Conservation (phyloP, 2,113 vertebrate genomes). For the Eleginops maclovinus region DNA sequence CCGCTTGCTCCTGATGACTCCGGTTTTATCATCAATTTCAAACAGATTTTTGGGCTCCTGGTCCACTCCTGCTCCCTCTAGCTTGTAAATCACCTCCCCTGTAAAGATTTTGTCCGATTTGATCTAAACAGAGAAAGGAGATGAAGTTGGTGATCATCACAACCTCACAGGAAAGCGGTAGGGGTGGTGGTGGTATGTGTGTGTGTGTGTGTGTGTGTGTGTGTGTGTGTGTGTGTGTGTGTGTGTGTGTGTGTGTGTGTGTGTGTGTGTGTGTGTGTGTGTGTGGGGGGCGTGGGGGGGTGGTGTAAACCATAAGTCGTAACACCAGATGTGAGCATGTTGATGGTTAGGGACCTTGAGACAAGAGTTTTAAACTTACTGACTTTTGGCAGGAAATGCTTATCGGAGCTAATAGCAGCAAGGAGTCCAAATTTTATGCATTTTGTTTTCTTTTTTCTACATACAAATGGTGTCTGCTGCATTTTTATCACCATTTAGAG, state of each 20-base stretch:
- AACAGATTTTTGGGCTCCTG: constrained; percentile 93
- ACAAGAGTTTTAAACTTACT: constrained; percentile 31
- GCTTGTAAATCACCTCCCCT: constrained; percentile 93
- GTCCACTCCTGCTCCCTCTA: constrained; percentile 95
- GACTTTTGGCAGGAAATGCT: constrained; percentile 46
- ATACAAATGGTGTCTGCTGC: constrained; percentile 11
- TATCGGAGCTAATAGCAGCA: constrained; percentile 39
- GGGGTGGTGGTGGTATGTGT: no score
- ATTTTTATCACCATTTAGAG: constrained; percentile 25
- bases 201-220: no score
- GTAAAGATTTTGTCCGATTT: constrained; percentile 95
- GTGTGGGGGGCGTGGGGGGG: neutral
- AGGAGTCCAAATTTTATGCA: constrained; percentile 25
- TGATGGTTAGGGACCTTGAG: constrained; percentile 40
- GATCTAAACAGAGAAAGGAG: constrained; percentile 83
- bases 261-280: no score
- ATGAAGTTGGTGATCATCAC: constrained; percentile 40
- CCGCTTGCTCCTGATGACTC: constrained; percentile 90
- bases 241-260: no score
- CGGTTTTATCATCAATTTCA: constrained; percentile 92
- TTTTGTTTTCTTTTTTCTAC: constrained; percentile 17
- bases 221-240: no score
- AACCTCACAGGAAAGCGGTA: constrained; percentile 17
- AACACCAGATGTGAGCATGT: constrained; percentile 63
- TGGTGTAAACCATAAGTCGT: constrained; percentile 29